Percentiles rank a stretch among this genome's conserved stretches.
Evolutionary conservation across 2,113 vertebrate genomes (phyloP).

Genomic region (mouse (Mus musculus)): GRCm39 chr13:60380501-60381000

Average conservation of each 20-base stretch:
- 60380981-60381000: not conserved
- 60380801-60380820: not conserved
- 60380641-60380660: not conserved
- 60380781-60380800: not conserved
- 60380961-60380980: not conserved
- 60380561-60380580: slow-evolving; percentile 1
- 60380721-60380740: not conserved
- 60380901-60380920: not conserved
- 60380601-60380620: not conserved
- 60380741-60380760: not conserved
- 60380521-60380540: not conserved
- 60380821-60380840: not conserved
- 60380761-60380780: not conserved
- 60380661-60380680: not conserved
- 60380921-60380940: not conserved
- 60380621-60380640: not conserved
- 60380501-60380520: not conserved
- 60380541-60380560: not conserved
- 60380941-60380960: not conserved
- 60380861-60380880: too few species aligned
- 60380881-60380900: not conserved
- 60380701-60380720: slow-evolving; percentile 8
- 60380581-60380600: not conserved
- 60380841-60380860: not conserved
- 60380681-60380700: not conserved